phyloP scores from a whole-genome alignment of 2,113 vertebrate species.

The Mixornis gularis region DNA sequence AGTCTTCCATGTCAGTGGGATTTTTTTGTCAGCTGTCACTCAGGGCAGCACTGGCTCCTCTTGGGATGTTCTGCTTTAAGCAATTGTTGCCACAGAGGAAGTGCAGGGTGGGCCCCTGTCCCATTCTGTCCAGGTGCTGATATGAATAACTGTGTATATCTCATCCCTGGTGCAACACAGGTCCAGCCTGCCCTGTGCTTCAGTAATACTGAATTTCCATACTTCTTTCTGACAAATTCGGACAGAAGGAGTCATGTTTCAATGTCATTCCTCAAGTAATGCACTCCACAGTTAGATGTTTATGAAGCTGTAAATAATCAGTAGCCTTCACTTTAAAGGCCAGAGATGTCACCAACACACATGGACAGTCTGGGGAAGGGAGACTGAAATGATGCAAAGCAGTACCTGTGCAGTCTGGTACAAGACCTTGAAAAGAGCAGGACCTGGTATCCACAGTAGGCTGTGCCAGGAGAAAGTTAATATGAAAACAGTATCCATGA shows the following conservation, averaged over 20 bases:
- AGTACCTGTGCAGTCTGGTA: not conserved
- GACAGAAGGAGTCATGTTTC: not conserved
- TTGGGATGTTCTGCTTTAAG: rapidly evolving
- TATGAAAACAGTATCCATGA: not conserved
- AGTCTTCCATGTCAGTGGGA: not conserved
- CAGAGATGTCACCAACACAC: not conserved
- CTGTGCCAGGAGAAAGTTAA: not conserved
- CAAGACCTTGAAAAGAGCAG: not conserved
- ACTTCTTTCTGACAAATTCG: not conserved
- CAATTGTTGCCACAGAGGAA: not conserved
- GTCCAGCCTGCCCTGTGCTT: not conserved
- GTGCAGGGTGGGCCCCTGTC: not conserved
- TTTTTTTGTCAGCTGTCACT: not conserved
- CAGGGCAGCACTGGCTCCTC: not conserved
- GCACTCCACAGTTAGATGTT: not conserved
- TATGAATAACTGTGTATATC: rapidly evolving
- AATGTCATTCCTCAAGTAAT: not conserved
- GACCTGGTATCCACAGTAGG: not conserved
- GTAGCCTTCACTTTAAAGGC: not conserved
- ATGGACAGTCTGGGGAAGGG: not conserved
- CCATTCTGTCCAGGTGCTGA: not conserved
- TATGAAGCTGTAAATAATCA: not conserved
- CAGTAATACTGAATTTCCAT: not conserved
- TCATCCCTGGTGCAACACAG: rapidly evolving
- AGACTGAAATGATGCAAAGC: not conserved